Percentiles rank a stretch among this genome's conserved stretches.
These are phyloP conservation scores for Rhabdomys dilectus DNA, from an alignment of 2,113 vertebrate genomes.

Conservation along the genomic window DNA sequence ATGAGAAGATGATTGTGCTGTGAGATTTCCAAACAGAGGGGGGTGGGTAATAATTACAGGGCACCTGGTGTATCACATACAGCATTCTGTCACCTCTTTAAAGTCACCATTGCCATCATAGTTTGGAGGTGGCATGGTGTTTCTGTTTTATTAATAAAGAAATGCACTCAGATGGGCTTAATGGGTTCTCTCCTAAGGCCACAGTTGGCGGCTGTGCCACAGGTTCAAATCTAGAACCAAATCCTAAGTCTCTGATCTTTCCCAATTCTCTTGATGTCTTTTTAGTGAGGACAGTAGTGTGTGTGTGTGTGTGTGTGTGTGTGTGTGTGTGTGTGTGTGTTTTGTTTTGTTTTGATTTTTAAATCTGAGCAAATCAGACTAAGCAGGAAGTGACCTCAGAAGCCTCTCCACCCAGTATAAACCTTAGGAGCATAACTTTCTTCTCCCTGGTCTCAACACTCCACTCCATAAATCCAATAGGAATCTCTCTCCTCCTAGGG, in stretches of 20 bases:
- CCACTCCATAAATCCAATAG: background rate
- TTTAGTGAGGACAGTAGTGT: background rate
- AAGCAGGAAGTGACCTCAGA: background rate
- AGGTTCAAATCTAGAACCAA: background rate
- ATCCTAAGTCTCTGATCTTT: background rate
- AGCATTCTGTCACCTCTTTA: background rate
- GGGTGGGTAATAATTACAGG: background rate
- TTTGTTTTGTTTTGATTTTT: background rate
- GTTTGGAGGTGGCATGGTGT: fast-evolving
- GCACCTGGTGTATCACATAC: background rate
- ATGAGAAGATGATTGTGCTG: too few relatives aligned
- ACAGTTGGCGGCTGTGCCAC: background rate
- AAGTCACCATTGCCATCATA: background rate
- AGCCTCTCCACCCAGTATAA: background rate
- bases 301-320: background rate
- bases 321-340: background rate
- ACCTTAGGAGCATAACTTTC: background rate
- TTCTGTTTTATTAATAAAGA: background rate
- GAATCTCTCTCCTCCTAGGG: background rate
- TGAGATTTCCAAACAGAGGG: background rate
- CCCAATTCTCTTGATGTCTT: background rate
- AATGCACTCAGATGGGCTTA: background rate
- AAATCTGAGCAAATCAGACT: background rate
- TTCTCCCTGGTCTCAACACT: background rate
- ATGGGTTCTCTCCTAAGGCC: background rate